Evolutionary conservation across 2,888 invertebrate genomes (phyloP).

Genomic region (Zootermopsis nevadensis): DNA sequence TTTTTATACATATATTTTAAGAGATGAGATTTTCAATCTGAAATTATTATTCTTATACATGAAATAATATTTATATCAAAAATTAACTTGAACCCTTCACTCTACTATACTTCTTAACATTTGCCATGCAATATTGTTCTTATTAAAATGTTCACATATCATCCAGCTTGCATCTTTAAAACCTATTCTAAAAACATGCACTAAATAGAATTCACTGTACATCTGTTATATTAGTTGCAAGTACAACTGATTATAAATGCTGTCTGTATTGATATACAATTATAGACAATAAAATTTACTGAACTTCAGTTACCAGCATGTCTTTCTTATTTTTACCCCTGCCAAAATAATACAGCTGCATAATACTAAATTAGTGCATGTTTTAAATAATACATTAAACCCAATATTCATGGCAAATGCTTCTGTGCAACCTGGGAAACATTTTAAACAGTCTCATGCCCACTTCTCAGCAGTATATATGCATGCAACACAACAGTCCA

Average conservation of each 20-base stretch:
- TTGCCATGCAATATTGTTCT: constrained; percentile 21
- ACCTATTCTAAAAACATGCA: constrained; percentile 2
- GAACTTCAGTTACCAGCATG: neutral
- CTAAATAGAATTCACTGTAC: neutral
- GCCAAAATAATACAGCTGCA: neutral
- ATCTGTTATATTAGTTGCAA: neutral
- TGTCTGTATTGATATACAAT: constrained; percentile 9
- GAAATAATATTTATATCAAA: too few species aligned
- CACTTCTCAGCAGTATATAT: neutral
- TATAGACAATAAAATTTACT: constrained; percentile 33
- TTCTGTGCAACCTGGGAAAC: neutral
- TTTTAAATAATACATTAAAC: neutral
- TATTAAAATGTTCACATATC: neutral
- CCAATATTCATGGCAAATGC: constrained; percentile 27
- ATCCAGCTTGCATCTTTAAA: neutral
- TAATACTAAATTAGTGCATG: constrained; percentile 14
- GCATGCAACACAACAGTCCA: neutral
- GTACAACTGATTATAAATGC: neutral
- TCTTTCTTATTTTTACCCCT: constrained; percentile 14
- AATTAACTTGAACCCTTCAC: too few species aligned
- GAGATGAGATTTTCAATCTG: too few species aligned
- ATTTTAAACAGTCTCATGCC: neutral
- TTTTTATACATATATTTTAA: too few species aligned
- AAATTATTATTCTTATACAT: too few species aligned
- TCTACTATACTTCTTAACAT: neutral